Conservation (phyloP, 1,140 invertebrate species). For the Atta cephalotes region DNA sequence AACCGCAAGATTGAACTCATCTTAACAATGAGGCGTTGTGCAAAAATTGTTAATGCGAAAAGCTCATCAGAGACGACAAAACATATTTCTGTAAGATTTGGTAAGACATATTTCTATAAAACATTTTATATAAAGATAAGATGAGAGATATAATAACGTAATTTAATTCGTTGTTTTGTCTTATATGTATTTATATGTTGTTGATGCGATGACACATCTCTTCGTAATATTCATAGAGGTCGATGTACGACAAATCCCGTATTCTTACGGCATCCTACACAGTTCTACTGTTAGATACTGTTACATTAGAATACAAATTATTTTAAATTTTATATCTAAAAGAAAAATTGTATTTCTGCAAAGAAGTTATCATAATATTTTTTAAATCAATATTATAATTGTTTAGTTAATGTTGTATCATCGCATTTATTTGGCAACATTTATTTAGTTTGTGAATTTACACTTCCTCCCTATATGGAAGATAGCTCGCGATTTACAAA, state of each 20-base stretch:
- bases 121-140: neutral
- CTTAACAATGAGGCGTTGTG: neutral
- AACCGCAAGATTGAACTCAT: neutral
- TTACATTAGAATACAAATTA: neutral
- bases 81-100: neutral
- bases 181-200: too few species aligned
- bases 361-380: neutral
- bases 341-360: neutral
- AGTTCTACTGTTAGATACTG: neutral
- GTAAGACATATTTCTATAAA: neutral
- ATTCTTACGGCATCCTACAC: conserved; percentile 13
- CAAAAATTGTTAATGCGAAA: neutral
- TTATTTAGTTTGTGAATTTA: neutral
- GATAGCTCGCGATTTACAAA: neutral
- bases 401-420: neutral
- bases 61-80: neutral
- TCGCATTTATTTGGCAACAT: neutral
- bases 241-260: neutral
- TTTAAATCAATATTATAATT: neutral
- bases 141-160: neutral
- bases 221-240: conserved; percentile 23
- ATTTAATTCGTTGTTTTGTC: neutral
- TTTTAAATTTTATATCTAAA: neutral
- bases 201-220: neutral
- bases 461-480: neutral